Percentiles rank a stretch among this genome's conserved stretches.
phyloP scores from a whole-genome alignment of 2,888 invertebrate species.

The Torymus texanus region DNA sequence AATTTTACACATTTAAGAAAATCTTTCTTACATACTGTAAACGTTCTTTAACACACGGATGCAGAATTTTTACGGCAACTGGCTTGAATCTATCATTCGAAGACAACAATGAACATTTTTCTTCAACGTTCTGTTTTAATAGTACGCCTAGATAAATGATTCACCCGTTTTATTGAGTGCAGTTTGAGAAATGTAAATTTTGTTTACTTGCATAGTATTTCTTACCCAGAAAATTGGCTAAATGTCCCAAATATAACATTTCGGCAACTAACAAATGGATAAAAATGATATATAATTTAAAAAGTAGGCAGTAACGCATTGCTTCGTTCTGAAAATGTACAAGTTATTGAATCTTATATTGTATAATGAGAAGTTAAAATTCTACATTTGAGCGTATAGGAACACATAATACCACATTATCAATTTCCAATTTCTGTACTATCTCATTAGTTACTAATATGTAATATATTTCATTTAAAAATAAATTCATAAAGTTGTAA shows the following conservation, averaged over 20 bases:
- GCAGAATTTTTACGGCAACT: slow-evolving; percentile 74
- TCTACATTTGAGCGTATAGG: background rate
- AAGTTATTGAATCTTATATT: too few relatives aligned
- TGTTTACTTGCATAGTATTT: background rate
- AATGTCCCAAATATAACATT: slow-evolving; percentile 58
- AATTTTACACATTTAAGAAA: background rate
- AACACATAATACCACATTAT: background rate
- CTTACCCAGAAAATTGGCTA: slow-evolving; percentile 44
- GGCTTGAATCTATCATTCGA: slow-evolving; percentile 60
- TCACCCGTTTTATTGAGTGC: background rate
- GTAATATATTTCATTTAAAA: too few relatives aligned
- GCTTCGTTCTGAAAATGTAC: background rate
- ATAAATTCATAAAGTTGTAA: too few relatives aligned
- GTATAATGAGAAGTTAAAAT: too few relatives aligned
- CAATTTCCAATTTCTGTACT: too few relatives aligned
- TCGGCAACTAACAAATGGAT: slow-evolving; percentile 60
- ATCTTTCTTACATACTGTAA: slow-evolving; percentile 61
- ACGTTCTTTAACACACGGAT: slow-evolving; percentile 72
- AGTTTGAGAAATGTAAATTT: background rate
- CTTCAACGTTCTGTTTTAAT: background rate
- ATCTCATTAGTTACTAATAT: too few relatives aligned
- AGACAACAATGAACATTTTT: background rate
- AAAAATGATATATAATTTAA: slow-evolving; percentile 1
- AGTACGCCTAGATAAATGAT: slow-evolving; percentile 4
- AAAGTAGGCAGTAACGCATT: slow-evolving; percentile 22